A percentile compares a stretch with the other conserved stretches of the same genome.
phyloP scores from a whole-genome alignment of 2,797 vertebrate genomes.

The Podarcis lilfordi region DNA sequence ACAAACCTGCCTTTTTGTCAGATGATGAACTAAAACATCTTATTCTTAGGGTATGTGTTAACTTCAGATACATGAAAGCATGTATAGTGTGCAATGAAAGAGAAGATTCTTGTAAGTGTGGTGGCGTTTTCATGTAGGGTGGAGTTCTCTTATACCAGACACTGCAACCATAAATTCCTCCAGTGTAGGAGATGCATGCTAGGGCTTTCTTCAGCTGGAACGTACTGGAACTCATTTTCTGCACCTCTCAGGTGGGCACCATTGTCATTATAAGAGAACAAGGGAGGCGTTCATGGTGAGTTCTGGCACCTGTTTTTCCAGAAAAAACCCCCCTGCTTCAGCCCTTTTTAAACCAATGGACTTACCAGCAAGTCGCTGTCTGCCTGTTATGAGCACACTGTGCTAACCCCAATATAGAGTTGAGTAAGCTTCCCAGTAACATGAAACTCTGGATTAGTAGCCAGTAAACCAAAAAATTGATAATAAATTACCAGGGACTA shows the following conservation, averaged over 20 bases:
- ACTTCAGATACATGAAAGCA: slow-evolving; percentile 23
- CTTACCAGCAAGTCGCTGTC: not conserved
- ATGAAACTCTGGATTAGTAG: not conserved
- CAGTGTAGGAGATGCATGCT: not conserved
- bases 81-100: not conserved
- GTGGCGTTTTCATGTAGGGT: not conserved
- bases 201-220: too few relatives aligned
- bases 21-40: slow-evolving; percentile 98
- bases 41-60: slow-evolving; percentile 90
- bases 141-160: not conserved
- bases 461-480: not conserved
- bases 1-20: slow-evolving; percentile 97
- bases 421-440: not conserved
- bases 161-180: not conserved
- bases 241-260: too few relatives aligned
- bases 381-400: too few relatives aligned
- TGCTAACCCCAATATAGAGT: not conserved
- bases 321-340: too few relatives aligned
- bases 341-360: not conserved
- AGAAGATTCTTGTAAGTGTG: not conserved
- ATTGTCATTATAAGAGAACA: too few relatives aligned
- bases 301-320: too few relatives aligned
- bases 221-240: too few relatives aligned
- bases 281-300: too few relatives aligned
- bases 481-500: not conserved